phyloP scores from a whole-genome alignment of 2,113 vertebrate genomes.

The Eretmochelys imbricata region DNA sequence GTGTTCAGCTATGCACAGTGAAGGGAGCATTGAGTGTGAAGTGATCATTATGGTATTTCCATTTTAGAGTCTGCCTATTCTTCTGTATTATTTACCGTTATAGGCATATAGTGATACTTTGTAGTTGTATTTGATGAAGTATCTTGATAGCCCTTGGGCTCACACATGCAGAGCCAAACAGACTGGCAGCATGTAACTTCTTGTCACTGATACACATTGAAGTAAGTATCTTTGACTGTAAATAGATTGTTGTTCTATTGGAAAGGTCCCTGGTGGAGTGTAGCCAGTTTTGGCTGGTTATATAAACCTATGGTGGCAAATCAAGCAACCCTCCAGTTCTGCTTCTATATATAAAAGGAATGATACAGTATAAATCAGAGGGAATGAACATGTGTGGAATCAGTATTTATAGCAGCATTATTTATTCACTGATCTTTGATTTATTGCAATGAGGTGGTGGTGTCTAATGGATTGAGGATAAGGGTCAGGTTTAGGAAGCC shows the following conservation, averaged over 20 bases:
- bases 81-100: too few species aligned
- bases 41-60: constrained; percentile 71
- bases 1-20: constrained; percentile 43
- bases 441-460: rapidly evolving
- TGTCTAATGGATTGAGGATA: not conserved
- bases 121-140: not conserved
- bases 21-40: constrained; percentile 66
- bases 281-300: constrained; percentile 48
- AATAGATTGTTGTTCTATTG: constrained; percentile 63
- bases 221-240: constrained; percentile 33
- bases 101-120: not conserved
- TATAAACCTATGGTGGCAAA: constrained; percentile 46
- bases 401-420: not conserved
- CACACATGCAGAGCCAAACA: not conserved
- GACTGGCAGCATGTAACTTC: constrained; percentile 41
- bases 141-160: not conserved
- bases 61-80: constrained; percentile 33
- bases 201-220: constrained; percentile 60
- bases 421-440: not conserved
- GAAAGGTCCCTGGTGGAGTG: constrained; percentile 24
- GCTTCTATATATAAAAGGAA: constrained; percentile 28
- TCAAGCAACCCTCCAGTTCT: not conserved
- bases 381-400: not conserved
- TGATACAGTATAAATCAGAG: not conserved
- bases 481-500: not conserved